Evolutionary conservation across 2,888 invertebrate species (phyloP).

Genomic region (Homarus gammarus): DNA sequence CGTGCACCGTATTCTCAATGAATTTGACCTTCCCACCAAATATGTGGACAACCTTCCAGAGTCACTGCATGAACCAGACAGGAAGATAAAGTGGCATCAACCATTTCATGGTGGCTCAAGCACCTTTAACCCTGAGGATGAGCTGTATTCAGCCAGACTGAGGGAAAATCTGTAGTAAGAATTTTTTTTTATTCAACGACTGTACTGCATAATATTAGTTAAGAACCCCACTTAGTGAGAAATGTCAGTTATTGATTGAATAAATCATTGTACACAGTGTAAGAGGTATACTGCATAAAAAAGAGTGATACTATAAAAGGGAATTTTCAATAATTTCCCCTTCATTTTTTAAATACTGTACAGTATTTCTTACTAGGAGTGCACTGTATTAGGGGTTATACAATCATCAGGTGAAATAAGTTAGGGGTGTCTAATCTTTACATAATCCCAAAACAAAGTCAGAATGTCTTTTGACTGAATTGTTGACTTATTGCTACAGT

Average conservation of each 20-base stretch:
- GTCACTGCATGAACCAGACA: slow-evolving; percentile 35
- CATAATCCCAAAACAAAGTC: no score
- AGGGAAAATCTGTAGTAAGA: slow-evolving; percentile 71
- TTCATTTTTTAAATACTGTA: no score
- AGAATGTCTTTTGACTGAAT: neutral
- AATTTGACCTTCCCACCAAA: slow-evolving; percentile 73
- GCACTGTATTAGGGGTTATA: no score
- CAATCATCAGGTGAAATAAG: no score
- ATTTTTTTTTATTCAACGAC: neutral
- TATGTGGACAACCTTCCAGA: slow-evolving; percentile 68
- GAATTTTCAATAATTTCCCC: no score
- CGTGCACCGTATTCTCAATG: slow-evolving; percentile 66
- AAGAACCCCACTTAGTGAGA: no score
- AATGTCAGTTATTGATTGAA: no score
- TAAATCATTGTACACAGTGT: no score
- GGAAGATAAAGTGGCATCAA: slow-evolving; percentile 39
- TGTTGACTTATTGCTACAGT: slow-evolving; percentile 30
- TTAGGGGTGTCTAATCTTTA: no score
- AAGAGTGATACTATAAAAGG: no score
- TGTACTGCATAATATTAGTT: neutral
- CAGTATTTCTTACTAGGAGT: no score
- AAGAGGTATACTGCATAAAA: no score
- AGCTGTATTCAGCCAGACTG: slow-evolving; percentile 22
- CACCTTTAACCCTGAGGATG: slow-evolving; percentile 39
- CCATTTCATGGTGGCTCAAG: slow-evolving; percentile 38